Evolutionary conservation across 2,113 vertebrate species (phyloP).

Genomic region (Limanda limanda): DNA sequence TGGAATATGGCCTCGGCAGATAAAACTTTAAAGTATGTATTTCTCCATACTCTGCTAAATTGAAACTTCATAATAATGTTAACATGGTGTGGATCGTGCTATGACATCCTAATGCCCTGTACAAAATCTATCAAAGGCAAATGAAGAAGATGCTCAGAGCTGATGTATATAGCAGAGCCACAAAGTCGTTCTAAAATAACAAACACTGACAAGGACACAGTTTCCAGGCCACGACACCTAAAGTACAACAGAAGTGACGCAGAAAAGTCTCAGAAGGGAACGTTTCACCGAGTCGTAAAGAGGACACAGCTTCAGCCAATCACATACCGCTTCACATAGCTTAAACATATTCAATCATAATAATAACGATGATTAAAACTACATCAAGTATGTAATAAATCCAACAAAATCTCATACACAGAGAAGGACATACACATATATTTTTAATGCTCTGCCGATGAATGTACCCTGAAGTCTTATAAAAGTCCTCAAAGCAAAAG

Average conservation of each 20-base stretch:
- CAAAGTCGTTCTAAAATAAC: conserved; percentile 45
- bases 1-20: neutral
- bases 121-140: neutral
- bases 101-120: neutral
- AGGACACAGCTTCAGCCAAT: conserved; percentile 31
- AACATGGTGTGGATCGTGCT: neutral
- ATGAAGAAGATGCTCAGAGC: conserved; percentile 9
- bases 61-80: neutral
- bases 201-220: conserved; percentile 44
- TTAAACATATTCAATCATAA: conserved; percentile 9
- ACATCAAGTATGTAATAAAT: too few relatives aligned
- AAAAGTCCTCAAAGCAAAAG: conserved; percentile 14
- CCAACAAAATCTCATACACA: too few relatives aligned
- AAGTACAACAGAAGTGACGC: conserved; percentile 43
- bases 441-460: neutral
- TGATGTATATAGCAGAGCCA: conserved; percentile 17
- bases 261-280: conserved; percentile 35
- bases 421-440: too few relatives aligned
- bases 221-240: conserved; percentile 60
- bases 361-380: too few relatives aligned
- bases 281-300: neutral
- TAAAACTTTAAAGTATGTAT: neutral
- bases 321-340: conserved; percentile 20
- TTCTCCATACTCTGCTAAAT: too few relatives aligned
- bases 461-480: conserved; percentile 8